Conservation (phyloP, 2,113 vertebrate genomes). For the Chauna torquata region DNA sequence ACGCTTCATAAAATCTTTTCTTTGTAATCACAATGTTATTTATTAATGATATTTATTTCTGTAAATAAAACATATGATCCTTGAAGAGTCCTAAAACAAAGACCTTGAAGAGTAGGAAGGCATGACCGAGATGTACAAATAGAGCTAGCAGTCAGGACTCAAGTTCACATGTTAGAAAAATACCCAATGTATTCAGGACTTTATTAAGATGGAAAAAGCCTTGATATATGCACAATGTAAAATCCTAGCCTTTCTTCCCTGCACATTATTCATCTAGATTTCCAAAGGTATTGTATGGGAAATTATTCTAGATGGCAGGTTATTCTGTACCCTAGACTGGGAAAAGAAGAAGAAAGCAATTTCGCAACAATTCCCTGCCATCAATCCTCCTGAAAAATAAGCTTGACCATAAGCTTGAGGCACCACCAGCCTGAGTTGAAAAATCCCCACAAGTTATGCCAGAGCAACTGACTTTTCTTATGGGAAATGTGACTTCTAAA, state of each 20-base stretch:
- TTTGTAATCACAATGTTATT: background rate
- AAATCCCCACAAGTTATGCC: background rate
- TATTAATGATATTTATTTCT: too few species aligned
- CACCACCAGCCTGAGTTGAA: background rate
- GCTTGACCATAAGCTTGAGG: background rate
- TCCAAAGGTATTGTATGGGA: background rate
- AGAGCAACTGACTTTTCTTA: background rate
- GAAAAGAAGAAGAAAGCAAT: constrained; percentile 3
- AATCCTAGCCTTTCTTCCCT: background rate
- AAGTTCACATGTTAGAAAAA: background rate
- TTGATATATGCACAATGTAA: background rate
- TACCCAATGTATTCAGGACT: background rate
- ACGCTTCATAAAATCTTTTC: background rate
- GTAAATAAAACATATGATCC: background rate
- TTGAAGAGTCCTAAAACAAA: too few species aligned
- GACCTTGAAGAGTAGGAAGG: background rate
- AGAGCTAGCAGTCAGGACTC: background rate
- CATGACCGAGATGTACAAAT: background rate
- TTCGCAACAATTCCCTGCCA: background rate
- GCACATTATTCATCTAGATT: background rate
- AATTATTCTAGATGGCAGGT: constrained; percentile 6
- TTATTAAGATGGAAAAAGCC: background rate
- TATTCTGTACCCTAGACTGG: background rate
- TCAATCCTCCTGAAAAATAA: constrained; percentile 38
- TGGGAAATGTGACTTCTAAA: background rate